Evolutionary conservation across 1,140 invertebrate genomes (phyloP).

Genomic region (Drosophila lowei): DNA sequence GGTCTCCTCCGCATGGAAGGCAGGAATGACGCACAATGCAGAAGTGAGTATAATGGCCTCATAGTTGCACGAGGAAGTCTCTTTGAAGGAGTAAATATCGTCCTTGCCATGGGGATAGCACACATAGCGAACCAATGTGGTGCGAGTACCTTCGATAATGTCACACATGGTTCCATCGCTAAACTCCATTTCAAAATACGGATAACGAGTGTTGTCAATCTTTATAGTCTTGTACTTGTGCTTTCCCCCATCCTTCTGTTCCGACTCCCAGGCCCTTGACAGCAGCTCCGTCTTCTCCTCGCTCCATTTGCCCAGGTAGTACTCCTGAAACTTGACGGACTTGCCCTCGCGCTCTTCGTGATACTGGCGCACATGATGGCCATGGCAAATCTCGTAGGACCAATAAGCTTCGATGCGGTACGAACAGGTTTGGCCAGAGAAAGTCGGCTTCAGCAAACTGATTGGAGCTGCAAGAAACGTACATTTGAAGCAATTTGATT

Average conservation of each 20-base stretch:
- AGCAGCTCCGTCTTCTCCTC: constrained; percentile 85
- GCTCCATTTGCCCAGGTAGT: constrained; percentile 90
- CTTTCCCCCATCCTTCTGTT: constrained; percentile 81
- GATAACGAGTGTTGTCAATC: constrained; percentile 93
- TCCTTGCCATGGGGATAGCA: constrained; percentile 94
- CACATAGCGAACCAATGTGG: constrained; percentile 92
- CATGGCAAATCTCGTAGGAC: constrained; percentile 99
- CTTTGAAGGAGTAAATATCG: constrained; percentile 96
- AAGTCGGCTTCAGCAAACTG: constrained; percentile 90
- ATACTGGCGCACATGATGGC: constrained; percentile 94
- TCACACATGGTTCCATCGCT: constrained; percentile 95
- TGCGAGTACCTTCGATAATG: constrained; percentile 91
- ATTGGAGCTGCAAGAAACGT: constrained; percentile 85
- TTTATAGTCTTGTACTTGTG: constrained; percentile 86
- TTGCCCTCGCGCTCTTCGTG: constrained; percentile 97
- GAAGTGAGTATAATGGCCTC: constrained; percentile 94
- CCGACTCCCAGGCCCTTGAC: constrained; percentile 83
- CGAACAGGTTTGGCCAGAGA: constrained; percentile 90
- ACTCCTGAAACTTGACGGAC: constrained; percentile 91
- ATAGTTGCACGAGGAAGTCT: constrained; percentile 97
- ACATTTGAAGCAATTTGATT: neutral
- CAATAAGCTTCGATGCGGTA: constrained; percentile 97
- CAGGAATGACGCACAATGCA: constrained; percentile 93
- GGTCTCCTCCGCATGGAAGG: constrained; percentile 92
- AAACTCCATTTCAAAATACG: constrained; percentile 92